Evolutionary conservation across 2,888 invertebrate species (phyloP), one percentile per base, ranked within the genome.

Genomic region (Homarus gammarus): DNA sequence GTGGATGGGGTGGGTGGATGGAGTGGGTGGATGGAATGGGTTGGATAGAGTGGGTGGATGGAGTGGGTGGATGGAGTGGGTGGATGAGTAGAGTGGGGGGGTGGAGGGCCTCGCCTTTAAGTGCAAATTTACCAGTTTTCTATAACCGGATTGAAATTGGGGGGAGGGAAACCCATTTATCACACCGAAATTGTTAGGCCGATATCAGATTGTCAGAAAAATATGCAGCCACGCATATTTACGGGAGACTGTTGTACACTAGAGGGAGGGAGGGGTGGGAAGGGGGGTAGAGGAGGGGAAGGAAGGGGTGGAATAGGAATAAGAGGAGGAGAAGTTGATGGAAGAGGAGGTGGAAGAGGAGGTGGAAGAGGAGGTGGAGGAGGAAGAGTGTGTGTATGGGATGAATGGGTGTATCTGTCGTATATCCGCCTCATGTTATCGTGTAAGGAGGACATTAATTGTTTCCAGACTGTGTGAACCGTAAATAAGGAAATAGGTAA

Each of bases 181-280:
- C 64, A 64, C n/a, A 64, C 64, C 27, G 27, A 64, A 12, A 64
- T 64, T 27, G 64, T 27, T 64, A 64, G 64, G 64, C 64, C 64
- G 64, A 64, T 64, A 64, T 64, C 64, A 64, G 64, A 64, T n/a
- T 64, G 64, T 64, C 64, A 64, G 64, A 64, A 64, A 64, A 64
- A 64, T 64, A n/a, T 64, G 64, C 64, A 64, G 8, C 64, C 27
- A 12, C 6, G n/a, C 8, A 64, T 64, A 64, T 64, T 64, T 64
- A 64, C 27, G 64, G 27, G 64, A 5, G 8, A 22, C n/a, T 27
- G 64, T 22, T 3, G 1, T 56, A 56, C 56, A 56, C 56, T 22
- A 56, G 22, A 56, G 44, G 6, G 44, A 49, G 22, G 56, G 12
- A 22, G 12, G 22, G 18, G 12, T 22, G 56, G 56, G 56, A 56